phyloP scores from a whole-genome alignment of 2,113 vertebrate genomes.

The Meriones unguiculatus region DNA sequence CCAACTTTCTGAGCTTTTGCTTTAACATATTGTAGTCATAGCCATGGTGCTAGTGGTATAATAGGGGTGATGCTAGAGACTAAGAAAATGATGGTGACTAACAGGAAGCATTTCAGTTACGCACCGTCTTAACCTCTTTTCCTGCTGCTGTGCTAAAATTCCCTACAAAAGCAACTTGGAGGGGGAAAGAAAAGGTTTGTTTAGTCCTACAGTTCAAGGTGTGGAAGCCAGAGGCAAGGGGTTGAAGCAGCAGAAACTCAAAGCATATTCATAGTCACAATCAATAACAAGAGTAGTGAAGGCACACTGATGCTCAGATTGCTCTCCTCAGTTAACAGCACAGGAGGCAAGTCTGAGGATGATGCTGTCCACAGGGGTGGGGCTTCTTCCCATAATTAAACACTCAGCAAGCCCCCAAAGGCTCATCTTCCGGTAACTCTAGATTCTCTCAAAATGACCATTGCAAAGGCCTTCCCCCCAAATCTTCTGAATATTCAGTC shows the following conservation, averaged over 20 bases:
- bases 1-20: neutral
- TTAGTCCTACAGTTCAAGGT: neutral
- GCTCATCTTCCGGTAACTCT: neutral
- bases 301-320: neutral
- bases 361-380: neutral
- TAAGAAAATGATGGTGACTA: too few relatives aligned
- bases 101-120: neutral
- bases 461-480: neutral
- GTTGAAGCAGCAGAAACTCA: neutral
- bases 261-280: neutral
- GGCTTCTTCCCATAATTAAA: neutral
- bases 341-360: neutral
- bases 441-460: neutral
- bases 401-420: neutral
- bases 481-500: neutral
- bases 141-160: neutral
- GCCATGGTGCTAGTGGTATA: accelerated
- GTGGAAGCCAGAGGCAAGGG: neutral
- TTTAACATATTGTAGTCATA: neutral
- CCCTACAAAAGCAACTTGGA: neutral
- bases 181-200: neutral
- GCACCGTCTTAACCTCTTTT: neutral
- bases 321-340: neutral
- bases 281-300: neutral
- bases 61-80: accelerated